phyloP scores from a whole-genome alignment of 2,113 vertebrate species.

The Polypterus senegalus region DNA sequence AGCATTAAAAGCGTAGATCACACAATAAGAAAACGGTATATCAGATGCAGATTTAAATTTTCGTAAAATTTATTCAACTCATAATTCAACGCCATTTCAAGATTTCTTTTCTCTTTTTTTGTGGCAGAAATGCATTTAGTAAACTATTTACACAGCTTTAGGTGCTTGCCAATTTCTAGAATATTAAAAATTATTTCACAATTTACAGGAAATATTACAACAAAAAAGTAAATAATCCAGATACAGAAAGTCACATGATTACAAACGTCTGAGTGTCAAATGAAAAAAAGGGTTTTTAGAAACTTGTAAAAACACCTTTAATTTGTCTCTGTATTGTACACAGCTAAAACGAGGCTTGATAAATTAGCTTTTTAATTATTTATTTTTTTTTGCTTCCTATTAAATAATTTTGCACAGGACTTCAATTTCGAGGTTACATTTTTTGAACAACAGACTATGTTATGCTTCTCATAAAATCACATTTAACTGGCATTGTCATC shows the following conservation, averaged over 20 bases:
- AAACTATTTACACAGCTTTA: constrained; percentile 83
- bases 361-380: constrained; percentile 8
- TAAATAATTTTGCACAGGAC: constrained; percentile 25
- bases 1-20: too few relatives aligned
- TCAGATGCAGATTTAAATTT: constrained; percentile 57
- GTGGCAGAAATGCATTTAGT: constrained; percentile 73
- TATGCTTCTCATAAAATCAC: constrained; percentile 17
- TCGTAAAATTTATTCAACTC: constrained; percentile 79
- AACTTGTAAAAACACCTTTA: constrained; percentile 57
- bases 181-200: constrained; percentile 86
- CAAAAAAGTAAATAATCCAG: constrained; percentile 51
- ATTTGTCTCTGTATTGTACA: constrained; percentile 33
- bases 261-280: constrained; percentile 59
- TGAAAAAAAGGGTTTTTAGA: constrained; percentile 46
- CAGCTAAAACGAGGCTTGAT: constrained; percentile 1
- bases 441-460: constrained; percentile 23
- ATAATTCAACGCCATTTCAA: constrained; percentile 63
- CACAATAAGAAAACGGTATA: constrained; percentile 12
- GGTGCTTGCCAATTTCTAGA: constrained; percentile 61
- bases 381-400: constrained; percentile 15
- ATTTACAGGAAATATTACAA: constrained; percentile 92
- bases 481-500: constrained; percentile 48
- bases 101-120: constrained; percentile 39
- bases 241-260: constrained; percentile 62
- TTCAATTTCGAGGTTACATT: constrained; percentile 16